Evolutionary conservation across 2,888 invertebrate genomes (phyloP).

Genomic region (Axea sp.): DNA sequence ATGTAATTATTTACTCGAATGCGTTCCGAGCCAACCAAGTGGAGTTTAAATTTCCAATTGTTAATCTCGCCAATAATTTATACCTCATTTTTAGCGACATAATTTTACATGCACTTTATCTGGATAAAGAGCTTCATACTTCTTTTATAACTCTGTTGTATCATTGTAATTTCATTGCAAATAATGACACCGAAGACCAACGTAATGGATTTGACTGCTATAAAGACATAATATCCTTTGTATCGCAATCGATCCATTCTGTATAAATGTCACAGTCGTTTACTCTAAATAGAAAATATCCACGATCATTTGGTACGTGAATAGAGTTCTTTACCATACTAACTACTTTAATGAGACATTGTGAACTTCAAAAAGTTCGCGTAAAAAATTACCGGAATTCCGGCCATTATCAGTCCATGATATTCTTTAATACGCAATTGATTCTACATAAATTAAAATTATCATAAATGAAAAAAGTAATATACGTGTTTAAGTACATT

Average conservation of each 20-base stretch:
- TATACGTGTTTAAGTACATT: too few species aligned
- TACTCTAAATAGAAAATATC: constrained; percentile 53
- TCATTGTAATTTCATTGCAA: constrained; percentile 33
- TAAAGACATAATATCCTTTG: constrained; percentile 44
- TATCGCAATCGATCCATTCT: constrained; percentile 47
- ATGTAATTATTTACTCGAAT: constrained; percentile 21
- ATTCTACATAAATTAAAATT: constrained; percentile 9
- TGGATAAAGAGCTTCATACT: too few species aligned
- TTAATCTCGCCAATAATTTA: constrained; percentile 15
- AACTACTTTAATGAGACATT: constrained; percentile 57
- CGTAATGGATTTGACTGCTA: constrained; percentile 19
- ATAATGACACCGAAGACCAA: constrained; percentile 29
- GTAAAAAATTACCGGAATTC: constrained; percentile 53
- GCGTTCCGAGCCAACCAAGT: not conserved
- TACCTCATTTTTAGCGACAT: not conserved
- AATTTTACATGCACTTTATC: constrained; percentile 7
- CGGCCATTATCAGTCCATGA: constrained; percentile 44
- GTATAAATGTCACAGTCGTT: constrained; percentile 50
- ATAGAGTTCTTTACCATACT: constrained; percentile 26
- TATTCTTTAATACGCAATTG: constrained; percentile 17
- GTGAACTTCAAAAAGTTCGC: constrained; percentile 41
- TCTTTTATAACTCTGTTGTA: too few species aligned
- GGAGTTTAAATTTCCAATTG: constrained; percentile 22
- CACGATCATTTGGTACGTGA: constrained; percentile 37
- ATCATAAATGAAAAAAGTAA: too few species aligned